Evolutionary conservation across 2,113 vertebrate genomes (phyloP).

Genomic region (Seriola rivoliana): DNA sequence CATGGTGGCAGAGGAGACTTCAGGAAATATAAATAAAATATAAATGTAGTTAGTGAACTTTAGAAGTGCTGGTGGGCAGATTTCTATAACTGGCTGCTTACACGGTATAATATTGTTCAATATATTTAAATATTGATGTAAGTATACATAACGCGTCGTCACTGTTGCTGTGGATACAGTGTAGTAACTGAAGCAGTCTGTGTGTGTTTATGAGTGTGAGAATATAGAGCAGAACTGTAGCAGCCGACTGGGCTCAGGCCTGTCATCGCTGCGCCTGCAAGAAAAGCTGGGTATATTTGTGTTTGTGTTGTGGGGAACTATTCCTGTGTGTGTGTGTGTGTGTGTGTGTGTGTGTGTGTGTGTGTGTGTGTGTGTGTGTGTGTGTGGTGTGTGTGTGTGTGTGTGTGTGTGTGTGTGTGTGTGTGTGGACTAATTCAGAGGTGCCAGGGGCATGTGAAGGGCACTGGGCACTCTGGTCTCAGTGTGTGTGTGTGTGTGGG

Average conservation of each 20-base stretch:
- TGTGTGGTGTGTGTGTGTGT: conserved; percentile 57
- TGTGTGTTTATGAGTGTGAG: conserved; percentile 16
- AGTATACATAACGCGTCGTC: not conserved
- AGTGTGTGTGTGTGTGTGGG: conserved; percentile 7
- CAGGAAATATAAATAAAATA: not conserved
- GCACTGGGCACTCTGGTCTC: conserved; percentile 28
- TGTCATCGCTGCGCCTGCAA: conserved; percentile 39
- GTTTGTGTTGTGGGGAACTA: conserved; percentile 58
- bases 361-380: not conserved
- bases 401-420: conserved; percentile 29
- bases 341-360: conserved; percentile 19
- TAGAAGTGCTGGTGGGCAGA: no score
- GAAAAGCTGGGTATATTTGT: conserved; percentile 45
- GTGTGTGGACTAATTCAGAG: conserved; percentile 33
- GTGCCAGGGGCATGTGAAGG: conserved; percentile 55
- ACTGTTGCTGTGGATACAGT: not conserved
- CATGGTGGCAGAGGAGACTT: not conserved
- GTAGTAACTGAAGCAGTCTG: not conserved
- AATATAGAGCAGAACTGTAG: not conserved
- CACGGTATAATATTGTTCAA: not conserved
- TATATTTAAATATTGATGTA: not conserved
- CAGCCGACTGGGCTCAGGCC: conserved; percentile 5
- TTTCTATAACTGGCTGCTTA: not conserved
- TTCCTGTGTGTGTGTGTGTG: conserved; percentile 55
- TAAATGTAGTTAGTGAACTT: no score